Conservation (phyloP, 2,888 invertebrate genomes). For the Clistopyga incitator region DNA sequence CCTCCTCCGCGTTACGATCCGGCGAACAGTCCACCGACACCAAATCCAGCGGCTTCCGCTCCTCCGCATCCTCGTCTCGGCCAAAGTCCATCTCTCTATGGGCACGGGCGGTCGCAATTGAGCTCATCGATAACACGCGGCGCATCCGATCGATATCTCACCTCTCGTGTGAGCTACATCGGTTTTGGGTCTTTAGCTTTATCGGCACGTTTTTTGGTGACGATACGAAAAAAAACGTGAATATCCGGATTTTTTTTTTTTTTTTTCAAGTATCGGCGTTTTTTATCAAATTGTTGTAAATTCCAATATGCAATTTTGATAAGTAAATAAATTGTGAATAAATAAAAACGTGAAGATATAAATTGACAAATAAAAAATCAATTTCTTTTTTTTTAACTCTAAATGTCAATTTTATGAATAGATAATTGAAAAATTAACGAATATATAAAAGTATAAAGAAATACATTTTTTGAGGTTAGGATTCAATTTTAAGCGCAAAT, state of each 20-base stretch:
- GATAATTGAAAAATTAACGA: too few relatives aligned
- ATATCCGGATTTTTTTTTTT: too few relatives aligned
- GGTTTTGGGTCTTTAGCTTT: not conserved
- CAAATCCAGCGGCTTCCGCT: not conserved
- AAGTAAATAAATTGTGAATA: too few relatives aligned
- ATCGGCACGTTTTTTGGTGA: too few relatives aligned
- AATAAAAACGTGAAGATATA: too few relatives aligned
- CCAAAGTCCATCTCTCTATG: not conserved
- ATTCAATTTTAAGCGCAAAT: not conserved
- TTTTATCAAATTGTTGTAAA: too few relatives aligned
- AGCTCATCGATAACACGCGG: conserved; percentile 16
- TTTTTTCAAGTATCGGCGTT: too few relatives aligned
- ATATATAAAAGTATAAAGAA: too few relatives aligned
- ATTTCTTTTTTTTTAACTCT: not conserved
- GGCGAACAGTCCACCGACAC: not conserved
- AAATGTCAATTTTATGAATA: too few relatives aligned
- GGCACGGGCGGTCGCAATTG: not conserved
- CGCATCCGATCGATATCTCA: conserved; percentile 22
- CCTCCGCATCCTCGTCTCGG: not conserved
- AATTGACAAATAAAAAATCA: too few relatives aligned
- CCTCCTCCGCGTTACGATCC: conserved; percentile 5
- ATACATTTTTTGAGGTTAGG: not conserved
- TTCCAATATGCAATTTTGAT: too few relatives aligned
- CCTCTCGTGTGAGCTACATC: conserved; percentile 43
- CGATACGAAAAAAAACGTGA: too few relatives aligned